A percentile compares a stretch with the other conserved stretches of the same genome.
phyloP scores from a whole-genome alignment of 1,140 invertebrate genomes.

The Rhizoglyphus robini region DNA sequence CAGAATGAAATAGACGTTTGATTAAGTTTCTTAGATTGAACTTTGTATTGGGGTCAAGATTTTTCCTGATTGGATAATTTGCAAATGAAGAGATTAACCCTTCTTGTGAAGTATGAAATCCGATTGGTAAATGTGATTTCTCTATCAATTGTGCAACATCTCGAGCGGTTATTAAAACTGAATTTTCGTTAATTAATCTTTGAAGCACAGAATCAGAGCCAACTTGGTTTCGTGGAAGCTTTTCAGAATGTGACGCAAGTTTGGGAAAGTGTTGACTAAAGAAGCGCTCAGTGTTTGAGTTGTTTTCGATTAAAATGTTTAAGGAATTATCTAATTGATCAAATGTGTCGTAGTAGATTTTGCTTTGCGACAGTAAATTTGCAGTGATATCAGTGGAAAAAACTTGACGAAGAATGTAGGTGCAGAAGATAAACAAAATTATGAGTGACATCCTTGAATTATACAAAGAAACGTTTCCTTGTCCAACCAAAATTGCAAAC shows the following conservation, averaged over 20 bases:
- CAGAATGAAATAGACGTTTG: too few relatives aligned
- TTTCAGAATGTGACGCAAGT: not conserved
- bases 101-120: not conserved
- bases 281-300: too few relatives aligned
- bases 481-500: not conserved
- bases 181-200: not conserved
- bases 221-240: not conserved
- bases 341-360: not conserved
- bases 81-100: not conserved
- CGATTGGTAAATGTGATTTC: not conserved
- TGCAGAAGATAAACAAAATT: not conserved
- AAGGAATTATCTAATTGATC: not conserved
- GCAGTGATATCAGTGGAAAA: not conserved
- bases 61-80: not conserved
- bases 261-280: too few relatives aligned
- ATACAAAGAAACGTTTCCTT: not conserved
- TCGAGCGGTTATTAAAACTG: not conserved
- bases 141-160: not conserved
- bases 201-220: not conserved
- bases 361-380: not conserved
- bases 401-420: not conserved
- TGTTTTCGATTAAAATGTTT: not conserved
- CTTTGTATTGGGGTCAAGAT: not conserved
- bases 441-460: not conserved
- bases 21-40: too few relatives aligned